Evolutionary conservation across 1,140 invertebrate genomes (phyloP), one percentile per base, ranked within the genome.

Genomic region (Meloidogyne exigua): DNA sequence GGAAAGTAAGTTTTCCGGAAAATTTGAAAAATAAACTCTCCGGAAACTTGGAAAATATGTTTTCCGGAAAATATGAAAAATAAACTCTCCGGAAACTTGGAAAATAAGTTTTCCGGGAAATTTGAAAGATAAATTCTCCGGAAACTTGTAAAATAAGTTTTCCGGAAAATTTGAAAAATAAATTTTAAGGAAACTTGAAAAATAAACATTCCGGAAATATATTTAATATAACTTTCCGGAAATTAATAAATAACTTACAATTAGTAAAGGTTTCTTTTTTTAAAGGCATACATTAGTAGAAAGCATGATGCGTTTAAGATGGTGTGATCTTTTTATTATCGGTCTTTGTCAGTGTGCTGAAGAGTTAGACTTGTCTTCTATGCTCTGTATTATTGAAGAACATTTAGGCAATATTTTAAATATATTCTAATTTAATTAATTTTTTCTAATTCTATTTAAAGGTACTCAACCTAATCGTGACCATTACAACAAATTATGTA

Each of bases 311-410:
- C 49, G 92, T 84, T 92, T 92, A 77, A 93, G 92, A 83, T 98
- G 96, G 96, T 91, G 93, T 85, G 94, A 97, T 86, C 87, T 98
- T 72, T 95, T 98, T 88, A 92, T 93, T 3, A 89, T 99, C 21
- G 95, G 95, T 10, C 89, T 98, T 74, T 92, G 94, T 1, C 94
- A 97, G 88, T 95, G 93, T 88, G 91, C 93, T 15, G 91, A 92
- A 32, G 91, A 91, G 66, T 89, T 95, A 84, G 93, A 92, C 44
- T 89, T 95, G 66, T 89, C 92, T 39, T 93, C 92, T 75, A 94
- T 95, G 82, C 89, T 95, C 64, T 91, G 91, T 44, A 93, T 93
- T 68, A 92, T 95, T 80, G 90, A 93, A 75, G 92, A 91, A 73
- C 90, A 91, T 84, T 83, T 91, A 42, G 89, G 90, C 77, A 85